Evolutionary conservation across 2,113 vertebrate species (phyloP).

Genomic region (Spea bombifrons): DNA sequence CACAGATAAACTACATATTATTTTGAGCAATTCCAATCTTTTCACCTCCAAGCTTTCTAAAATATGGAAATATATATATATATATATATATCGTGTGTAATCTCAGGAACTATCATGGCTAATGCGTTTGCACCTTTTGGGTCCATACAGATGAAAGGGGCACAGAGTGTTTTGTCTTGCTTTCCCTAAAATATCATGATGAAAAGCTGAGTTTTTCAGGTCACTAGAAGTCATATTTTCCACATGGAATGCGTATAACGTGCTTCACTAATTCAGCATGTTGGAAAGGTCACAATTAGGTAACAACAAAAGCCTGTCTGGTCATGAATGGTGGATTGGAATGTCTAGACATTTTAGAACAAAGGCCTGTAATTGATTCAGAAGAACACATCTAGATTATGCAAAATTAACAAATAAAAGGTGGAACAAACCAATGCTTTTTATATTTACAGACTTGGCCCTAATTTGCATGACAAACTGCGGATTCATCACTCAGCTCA

Average conservation of each 20-base stretch:
- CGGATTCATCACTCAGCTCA: too few species aligned
- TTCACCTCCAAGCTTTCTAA: too few species aligned
- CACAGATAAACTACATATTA: too few species aligned
- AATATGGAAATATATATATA: too few species aligned
- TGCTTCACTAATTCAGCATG: not conserved
- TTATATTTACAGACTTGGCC: too few species aligned
- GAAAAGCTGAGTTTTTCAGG: not conserved
- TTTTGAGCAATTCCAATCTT: too few species aligned
- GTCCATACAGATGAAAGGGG: not conserved
- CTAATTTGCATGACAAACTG: too few species aligned
- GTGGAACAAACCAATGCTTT: too few species aligned
- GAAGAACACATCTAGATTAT: not conserved
- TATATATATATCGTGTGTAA: too few species aligned
- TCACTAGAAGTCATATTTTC: slow-evolving; percentile 1
- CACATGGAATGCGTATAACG: not conserved
- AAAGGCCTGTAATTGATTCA: slow-evolving; percentile 29
- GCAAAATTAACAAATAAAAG: too few species aligned
- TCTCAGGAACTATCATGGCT: too few species aligned
- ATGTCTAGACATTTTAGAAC: slow-evolving; percentile 29
- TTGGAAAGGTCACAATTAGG: slow-evolving; percentile 5
- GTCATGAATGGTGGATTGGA: not conserved
- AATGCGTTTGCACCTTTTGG: too few species aligned
- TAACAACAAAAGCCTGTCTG: slow-evolving; percentile 6
- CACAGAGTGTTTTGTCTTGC: not conserved
- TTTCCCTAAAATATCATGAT: slow-evolving; percentile 1